Conservation (phyloP, 2,888 invertebrate genomes). For the Galerucella pusilla region DNA sequence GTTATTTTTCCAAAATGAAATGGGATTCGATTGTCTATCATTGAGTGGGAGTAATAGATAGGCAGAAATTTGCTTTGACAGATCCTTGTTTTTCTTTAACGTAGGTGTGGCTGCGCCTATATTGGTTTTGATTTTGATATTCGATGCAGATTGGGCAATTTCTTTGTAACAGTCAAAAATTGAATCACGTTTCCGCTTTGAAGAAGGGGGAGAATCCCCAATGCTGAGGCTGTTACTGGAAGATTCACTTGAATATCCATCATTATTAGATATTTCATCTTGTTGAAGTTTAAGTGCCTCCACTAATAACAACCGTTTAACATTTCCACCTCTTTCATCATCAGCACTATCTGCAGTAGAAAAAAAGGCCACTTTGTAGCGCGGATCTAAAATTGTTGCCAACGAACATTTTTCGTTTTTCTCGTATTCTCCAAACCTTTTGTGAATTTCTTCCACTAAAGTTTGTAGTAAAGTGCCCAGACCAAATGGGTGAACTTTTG, state of each 20-base stretch:
- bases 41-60: constrained; percentile 12
- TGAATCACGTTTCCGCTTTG: not conserved
- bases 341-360: constrained; percentile 11
- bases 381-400: constrained; percentile 19
- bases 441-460: constrained; percentile 16
- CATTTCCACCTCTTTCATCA: not conserved
- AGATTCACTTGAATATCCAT: constrained; percentile 9
- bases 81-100: constrained; percentile 15
- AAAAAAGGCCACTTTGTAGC: constrained; percentile 17
- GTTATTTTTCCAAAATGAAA: too few relatives aligned
- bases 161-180: not conserved
- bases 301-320: not conserved
- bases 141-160: constrained; percentile 19
- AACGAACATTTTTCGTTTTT: constrained; percentile 12
- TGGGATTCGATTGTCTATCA: constrained; percentile 11
- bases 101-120: constrained; percentile 13
- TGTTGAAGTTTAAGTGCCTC: constrained; percentile 12
- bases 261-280: constrained; percentile 11
- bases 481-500: constrained; percentile 11
- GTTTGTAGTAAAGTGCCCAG: constrained; percentile 14
- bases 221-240: not conserved
- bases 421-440: constrained; percentile 13
- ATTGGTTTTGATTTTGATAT: constrained; percentile 1
- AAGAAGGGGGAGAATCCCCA: not conserved
- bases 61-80: constrained; percentile 8